Base-by-base conservation (phyloP, 2,113 vertebrate species). In the Centropus unirufus region DNA sequence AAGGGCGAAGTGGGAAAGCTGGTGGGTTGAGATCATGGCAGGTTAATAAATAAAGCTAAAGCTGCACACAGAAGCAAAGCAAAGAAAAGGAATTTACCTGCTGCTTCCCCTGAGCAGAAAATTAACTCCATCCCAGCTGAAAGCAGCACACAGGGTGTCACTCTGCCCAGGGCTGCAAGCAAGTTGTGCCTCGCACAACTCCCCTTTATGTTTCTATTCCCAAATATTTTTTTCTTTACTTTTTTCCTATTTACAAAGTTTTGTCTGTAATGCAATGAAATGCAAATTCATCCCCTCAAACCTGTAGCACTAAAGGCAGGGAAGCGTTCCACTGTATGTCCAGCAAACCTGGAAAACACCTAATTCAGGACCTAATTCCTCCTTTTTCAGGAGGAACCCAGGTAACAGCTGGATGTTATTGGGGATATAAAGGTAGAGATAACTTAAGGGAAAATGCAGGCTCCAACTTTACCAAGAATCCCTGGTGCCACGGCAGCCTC, bases 291-390 rank as follows among this genome's bases (percentile, higher is more conserved):
- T 1, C 20, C 52, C 70, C 52, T 21, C 32, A 6, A 3, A 5
- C 5, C 72, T 2, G 3, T 1, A 42, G 29, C 32, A 20, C 24
- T 4, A 5, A 3, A 12, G 18, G 36, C 34, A 26, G 34, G 11
- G 3, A 2, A 42, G 27, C 0, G 6, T 6, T 20, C 30, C 16
- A 0, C 29, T 27, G 2, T 36, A 5, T 2, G 36, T 4, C 14
- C 11, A 4, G 14, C 8, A 24, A 12, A 30, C 2, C 47, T 46
- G 66, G n/a, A 15, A 36, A 36, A 36, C 36, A 7, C 36, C 36
- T 36, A 36, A 36, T 36, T 36, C 36, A 36, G 36, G 36, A 36
- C 36, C 36, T 36, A 36, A 36, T 36, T 36, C 34, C 62, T 59
- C 23, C 67, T 10, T 23, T 47, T 55, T 32, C 82, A 68, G 75